phyloP scores from a whole-genome alignment of 2,797 vertebrate species.

The Tenualosa ilisha region DNA sequence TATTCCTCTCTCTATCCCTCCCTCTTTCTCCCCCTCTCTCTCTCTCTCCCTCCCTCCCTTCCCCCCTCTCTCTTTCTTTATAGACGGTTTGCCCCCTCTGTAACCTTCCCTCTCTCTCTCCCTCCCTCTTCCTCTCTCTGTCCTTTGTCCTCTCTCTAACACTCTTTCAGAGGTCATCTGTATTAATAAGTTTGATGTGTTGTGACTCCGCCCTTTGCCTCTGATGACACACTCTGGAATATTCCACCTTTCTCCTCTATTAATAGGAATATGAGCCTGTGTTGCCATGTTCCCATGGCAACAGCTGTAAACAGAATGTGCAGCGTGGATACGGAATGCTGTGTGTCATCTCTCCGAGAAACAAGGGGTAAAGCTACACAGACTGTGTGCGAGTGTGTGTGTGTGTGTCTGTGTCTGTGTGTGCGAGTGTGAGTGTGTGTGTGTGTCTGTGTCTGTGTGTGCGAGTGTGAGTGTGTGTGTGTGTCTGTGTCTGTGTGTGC shows the following conservation, averaged over 20 bases:
- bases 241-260: slow-evolving; percentile 32
- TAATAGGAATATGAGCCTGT: slow-evolving; percentile 50
- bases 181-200: not conserved
- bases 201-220: too few relatives aligned
- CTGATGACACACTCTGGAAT: too few relatives aligned
- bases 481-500: too few relatives aligned
- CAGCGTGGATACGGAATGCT: not conserved
- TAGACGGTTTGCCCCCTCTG: too few relatives aligned
- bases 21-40: slow-evolving; percentile 64
- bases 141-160: slow-evolving; percentile 66
- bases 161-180: not conserved
- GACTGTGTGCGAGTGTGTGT: too few relatives aligned
- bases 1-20: slow-evolving; percentile 36
- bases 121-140: slow-evolving; percentile 68
- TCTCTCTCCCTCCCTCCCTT: slow-evolving; percentile 68
- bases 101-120: slow-evolving; percentile 60
- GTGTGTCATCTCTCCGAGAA: not conserved
- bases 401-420: too few relatives aligned
- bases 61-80: slow-evolving; percentile 67
- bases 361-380: not conserved
- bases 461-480: too few relatives aligned
- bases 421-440: too few relatives aligned
- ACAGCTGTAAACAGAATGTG: not conserved
- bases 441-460: too few relatives aligned
- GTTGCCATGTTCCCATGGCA: not conserved